Base-by-base conservation (phyloP, 2,113 vertebrate genomes). In the Triplophysa siluroides region DNA sequence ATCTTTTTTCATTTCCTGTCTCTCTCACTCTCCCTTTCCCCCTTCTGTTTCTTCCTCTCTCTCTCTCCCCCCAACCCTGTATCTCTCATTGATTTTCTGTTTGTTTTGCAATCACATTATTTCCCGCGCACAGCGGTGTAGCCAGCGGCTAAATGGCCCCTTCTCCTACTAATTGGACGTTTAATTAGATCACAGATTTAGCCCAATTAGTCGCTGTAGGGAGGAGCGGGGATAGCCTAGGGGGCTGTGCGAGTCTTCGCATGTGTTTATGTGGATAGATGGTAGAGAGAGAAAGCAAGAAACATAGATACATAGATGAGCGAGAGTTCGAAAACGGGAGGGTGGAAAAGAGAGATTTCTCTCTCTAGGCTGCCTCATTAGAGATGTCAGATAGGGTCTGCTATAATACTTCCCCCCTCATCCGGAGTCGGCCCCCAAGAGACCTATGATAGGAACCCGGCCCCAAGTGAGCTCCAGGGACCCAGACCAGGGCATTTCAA, bases 151-250 rank as follows among this genome's bases (percentile, higher is more conserved):
- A 92, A 90, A 89, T 90, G 89, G 91, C 91, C 91, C 88, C 88
- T 90, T 58, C 91, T 89, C 90, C 87, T 91, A 89, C 91, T 93
- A 94, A 94, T 94, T 94, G 92, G 92, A 92, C 90, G 91, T 93
- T 93, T 94, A 93, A 94, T 94, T 94, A 92, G 92, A 94, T 94
- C 92, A 93, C 92, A 92, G 88, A 92, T 94, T 93, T 93, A 89
- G 91, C 92, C 92, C 92, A 93, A 92, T 93, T 93, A 93, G 89
- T 90, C 89, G 87, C 83, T 82, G 88, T 90, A 88, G 88, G 89
- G 87, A 83, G 82, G 85, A 80, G 80, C 84, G 84, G 86, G 82
- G 78, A 83, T 82, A 84, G 82, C 66, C 60, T 29, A 54, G 26
- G 61, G 71, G 58, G 71, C 66, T 43, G n/a, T 65, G 43, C 66